These are phyloP conservation scores for Aulostomus chinensis DNA, from an alignment of 2,797 vertebrate species.

Conservation along the genomic window DNA sequence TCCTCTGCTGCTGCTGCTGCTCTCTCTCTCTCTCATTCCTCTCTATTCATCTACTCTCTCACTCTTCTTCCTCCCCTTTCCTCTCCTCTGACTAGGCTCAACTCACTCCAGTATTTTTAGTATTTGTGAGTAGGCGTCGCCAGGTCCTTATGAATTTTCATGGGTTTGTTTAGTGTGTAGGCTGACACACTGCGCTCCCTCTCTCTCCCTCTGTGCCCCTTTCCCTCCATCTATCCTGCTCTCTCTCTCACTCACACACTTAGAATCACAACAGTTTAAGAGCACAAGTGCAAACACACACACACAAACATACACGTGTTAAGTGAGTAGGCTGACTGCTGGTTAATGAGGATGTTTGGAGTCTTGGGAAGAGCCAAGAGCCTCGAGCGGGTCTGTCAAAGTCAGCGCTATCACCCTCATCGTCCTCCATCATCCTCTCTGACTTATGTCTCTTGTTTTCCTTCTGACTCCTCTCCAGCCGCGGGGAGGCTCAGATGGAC, in stretches of 20 bases:
- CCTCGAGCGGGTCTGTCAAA: slow-evolving; percentile 63
- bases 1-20: slow-evolving; percentile 41
- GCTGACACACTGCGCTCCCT: slow-evolving; percentile 68
- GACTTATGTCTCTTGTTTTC: slow-evolving; percentile 38
- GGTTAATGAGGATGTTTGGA: slow-evolving; percentile 74
- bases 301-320: slow-evolving; percentile 47
- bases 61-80: slow-evolving; percentile 56
- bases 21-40: slow-evolving; percentile 48
- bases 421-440: slow-evolving; percentile 49
- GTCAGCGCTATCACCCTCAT: slow-evolving; percentile 52
- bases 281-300: slow-evolving; percentile 45
- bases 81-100: slow-evolving; percentile 72
- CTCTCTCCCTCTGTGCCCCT: slow-evolving; percentile 27
- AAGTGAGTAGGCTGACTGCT: slow-evolving; percentile 69
- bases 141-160: slow-evolving; percentile 81
- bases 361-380: slow-evolving; percentile 59
- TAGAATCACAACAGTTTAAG: slow-evolving; percentile 47
- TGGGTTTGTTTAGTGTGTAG: slow-evolving; percentile 80
- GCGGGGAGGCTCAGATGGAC: slow-evolving; percentile 52
- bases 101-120: slow-evolving; percentile 80
- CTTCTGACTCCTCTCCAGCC: slow-evolving; percentile 44
- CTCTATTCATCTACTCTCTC: slow-evolving; percentile 60
- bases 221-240: neutral
- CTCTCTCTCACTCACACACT: slow-evolving; percentile 21
- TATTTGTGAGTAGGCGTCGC: slow-evolving; percentile 77